Percentiles rank a stretch among this genome's conserved stretches.
Conservation (phyloP, 2,888 invertebrate genomes). For the Agrotis exclamationis region DNA sequence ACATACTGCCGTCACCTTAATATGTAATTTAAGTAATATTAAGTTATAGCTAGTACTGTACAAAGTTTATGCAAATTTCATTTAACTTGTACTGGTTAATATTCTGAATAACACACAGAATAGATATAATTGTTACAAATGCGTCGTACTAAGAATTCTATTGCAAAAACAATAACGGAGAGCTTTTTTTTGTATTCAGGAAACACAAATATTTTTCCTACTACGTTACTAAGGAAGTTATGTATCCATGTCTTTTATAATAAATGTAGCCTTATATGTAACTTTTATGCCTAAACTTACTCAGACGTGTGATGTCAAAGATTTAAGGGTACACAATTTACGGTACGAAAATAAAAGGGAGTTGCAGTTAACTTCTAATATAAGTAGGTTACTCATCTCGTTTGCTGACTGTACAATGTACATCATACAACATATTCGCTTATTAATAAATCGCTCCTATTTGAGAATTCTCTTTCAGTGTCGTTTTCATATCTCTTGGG, state of each 20-base stretch:
- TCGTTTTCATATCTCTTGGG: conserved; percentile 21
- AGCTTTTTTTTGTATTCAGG: background rate
- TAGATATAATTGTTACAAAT: background rate
- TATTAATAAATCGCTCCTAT: conserved; percentile 22
- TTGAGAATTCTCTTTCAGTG: conserved; percentile 38
- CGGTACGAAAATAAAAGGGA: conserved; percentile 3
- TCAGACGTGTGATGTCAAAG: conserved; percentile 5
- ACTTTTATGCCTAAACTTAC: conserved; percentile 18
- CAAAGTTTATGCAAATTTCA: background rate
- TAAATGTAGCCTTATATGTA: background rate
- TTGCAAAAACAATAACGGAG: background rate
- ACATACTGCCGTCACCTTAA: background rate
- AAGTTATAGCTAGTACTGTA: background rate
- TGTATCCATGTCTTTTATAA: background rate
- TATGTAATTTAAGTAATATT: background rate
- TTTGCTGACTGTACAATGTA: conserved; percentile 3
- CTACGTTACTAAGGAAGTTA: background rate
- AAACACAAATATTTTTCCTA: background rate
- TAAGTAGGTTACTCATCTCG: background rate
- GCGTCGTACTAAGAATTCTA: background rate
- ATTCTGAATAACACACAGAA: background rate
- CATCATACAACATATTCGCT: conserved; percentile 2
- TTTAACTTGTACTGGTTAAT: background rate
- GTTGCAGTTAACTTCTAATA: conserved; percentile 9
- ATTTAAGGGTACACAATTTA: conserved; percentile 1